These are phyloP conservation scores for Omphaloscelis lunosa DNA, from an alignment of 2,888 invertebrate genomes.

Conservation along the genomic window DNA sequence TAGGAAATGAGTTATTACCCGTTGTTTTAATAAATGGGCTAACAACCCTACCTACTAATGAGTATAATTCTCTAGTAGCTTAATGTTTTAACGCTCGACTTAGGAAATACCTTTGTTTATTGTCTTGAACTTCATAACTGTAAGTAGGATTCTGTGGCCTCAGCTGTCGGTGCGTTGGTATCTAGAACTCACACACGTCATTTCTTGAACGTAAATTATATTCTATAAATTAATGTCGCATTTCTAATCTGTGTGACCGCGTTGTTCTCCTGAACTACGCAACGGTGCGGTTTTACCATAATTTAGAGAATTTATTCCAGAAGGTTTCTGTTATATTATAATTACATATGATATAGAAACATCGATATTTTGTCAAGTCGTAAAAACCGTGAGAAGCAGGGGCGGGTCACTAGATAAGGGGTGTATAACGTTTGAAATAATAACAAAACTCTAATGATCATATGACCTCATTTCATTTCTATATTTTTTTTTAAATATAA, in stretches of 20 bases:
- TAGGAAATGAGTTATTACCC: constrained; percentile 23
- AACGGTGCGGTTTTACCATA: not conserved
- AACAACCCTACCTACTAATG: not conserved
- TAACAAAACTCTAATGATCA: no score
- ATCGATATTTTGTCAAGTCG: not conserved
- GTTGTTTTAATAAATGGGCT: constrained; percentile 18
- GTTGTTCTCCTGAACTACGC: not conserved
- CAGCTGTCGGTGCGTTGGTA: constrained; percentile 3
- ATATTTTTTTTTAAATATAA: no score
- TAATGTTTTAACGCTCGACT: not conserved
- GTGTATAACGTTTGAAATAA: no score
- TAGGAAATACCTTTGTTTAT: constrained; percentile 39
- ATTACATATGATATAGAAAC: not conserved
- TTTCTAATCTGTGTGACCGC: not conserved
- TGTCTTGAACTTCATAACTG: constrained; percentile 2
- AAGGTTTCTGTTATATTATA: not conserved
- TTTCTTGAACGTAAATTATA: not conserved
- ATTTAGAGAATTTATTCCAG: not conserved
- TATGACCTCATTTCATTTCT: no score
- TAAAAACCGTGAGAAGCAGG: no score
- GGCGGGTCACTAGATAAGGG: not conserved
- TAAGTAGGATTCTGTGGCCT: constrained; percentile 1
- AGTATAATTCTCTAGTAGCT: constrained; percentile 7
- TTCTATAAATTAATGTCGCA: not conserved
- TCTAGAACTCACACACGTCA: not conserved